Evolutionary conservation across 2,113 vertebrate genomes (phyloP), one percentile per base, ranked within the genome.

Genomic region (Eonycteris spelaea): DNA sequence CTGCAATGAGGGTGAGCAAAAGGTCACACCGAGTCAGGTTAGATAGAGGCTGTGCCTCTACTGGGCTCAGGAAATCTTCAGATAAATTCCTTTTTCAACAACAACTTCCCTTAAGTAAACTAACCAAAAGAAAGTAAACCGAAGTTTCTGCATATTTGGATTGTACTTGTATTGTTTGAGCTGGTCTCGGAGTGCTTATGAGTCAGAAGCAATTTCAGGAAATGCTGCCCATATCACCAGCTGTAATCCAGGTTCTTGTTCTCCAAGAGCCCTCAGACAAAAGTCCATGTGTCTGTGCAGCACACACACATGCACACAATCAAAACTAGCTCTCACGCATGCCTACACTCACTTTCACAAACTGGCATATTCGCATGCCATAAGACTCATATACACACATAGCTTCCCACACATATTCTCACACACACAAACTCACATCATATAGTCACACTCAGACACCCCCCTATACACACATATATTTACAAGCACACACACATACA

Each of bases 151-250:
- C 26, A 73, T 68, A 70, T 82, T 53, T 71, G 73, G 73, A 89
- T 96, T 95, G 59, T 71, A 90, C 90, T 78, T 59, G 10, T 86
- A 61, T 97, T 91, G 63, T 74, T 89, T 84, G 95, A 96, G 77
- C 92, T 91, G 82, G 45, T 67, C 26, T n/a, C 40, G 33, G 67
- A 67, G 80, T 70, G 43, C 63, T 86, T 55, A 15, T 51, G 74
- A 30, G 30, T 73, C 97, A 57, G 59, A 84, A 80, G 38, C 68
- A 86, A 78, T 94, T 90, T 97, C 71, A 48, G 70, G 45, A 94
- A 96, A 75, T 45, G n/a, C 0, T 55, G 9, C 77, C 68, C 35
- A 2, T 80, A 65, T 91, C 1, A 21, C 90, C 68, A 97, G 95
- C 85, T 96, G 83, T 96, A 97, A 90, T 78, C 84, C 78, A 85